Evolutionary conservation across 2,888 invertebrate species (phyloP).

Genomic region (Gibbula magus): DNA sequence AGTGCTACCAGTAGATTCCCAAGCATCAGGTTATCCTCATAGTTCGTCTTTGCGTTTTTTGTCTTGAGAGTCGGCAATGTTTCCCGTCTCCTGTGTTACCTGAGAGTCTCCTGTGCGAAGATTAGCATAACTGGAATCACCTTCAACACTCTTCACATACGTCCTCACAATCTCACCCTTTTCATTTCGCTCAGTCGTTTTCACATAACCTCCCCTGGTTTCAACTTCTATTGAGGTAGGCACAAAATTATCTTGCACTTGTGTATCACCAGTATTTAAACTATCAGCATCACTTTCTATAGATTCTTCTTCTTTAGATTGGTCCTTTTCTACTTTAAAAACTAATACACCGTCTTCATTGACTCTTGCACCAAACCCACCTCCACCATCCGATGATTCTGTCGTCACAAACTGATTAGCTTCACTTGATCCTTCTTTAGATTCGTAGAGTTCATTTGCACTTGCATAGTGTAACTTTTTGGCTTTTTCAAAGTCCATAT

Average conservation of each 20-base stretch:
- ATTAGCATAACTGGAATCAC: too few species aligned
- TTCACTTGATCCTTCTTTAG: not conserved
- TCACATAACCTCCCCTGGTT: not conserved
- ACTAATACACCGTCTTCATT: not conserved
- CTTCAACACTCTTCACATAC: not conserved
- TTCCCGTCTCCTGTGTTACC: too few species aligned
- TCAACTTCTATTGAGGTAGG: not conserved
- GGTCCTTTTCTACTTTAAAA: not conserved
- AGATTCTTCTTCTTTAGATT: not conserved
- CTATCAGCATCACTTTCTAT: not conserved
- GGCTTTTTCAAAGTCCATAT: not conserved
- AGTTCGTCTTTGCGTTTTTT: too few species aligned
- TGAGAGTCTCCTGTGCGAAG: too few species aligned
- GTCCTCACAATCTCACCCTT: not conserved
- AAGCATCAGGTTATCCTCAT: too few species aligned
- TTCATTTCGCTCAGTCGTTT: not conserved
- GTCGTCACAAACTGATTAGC: not conserved
- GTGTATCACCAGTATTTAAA: too few species aligned
- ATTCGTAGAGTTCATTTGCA: not conserved
- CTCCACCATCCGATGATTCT: too few species aligned
- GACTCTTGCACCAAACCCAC: not conserved
- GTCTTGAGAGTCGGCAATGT: too few species aligned
- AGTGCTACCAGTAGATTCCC: too few species aligned
- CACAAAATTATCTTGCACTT: not conserved
- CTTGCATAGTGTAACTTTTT: slow-evolving; percentile 12